Conservation (phyloP, 2,797 vertebrate species). For the Botia kubotai region DNA sequence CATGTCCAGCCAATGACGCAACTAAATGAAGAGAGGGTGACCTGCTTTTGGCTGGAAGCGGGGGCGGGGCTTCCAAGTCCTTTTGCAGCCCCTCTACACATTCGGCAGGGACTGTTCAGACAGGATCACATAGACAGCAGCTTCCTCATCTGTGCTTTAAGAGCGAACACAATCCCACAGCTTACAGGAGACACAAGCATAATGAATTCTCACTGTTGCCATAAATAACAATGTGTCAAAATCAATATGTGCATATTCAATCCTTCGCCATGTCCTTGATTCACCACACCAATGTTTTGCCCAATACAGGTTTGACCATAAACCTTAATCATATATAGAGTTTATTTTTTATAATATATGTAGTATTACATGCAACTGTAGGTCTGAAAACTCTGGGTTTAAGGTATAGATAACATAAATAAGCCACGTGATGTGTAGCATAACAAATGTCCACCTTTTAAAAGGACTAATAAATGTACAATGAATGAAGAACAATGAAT, state of each 20-base stretch:
- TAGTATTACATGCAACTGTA: no score
- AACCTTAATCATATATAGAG: no score
- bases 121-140: background rate
- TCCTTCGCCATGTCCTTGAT: no score
- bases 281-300: background rate
- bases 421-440: no score
- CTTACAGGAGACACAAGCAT: background rate
- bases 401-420: no score
- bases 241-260: background rate
- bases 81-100: slow-evolving; percentile 5
- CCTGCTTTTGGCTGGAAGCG: slow-evolving; percentile 49
- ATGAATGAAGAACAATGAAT: background rate
- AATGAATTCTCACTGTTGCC: background rate
- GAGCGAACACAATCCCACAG: background rate
- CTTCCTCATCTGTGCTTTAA: background rate
- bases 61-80: background rate
- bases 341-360: no score
- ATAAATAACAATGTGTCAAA: background rate
- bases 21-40: slow-evolving; percentile 46
- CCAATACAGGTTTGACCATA: background rate
- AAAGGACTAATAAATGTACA: no score
- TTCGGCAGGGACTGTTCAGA: background rate
- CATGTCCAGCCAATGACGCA: slow-evolving; percentile 46
- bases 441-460: no score
- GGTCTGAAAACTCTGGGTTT: background rate